phyloP scores from a whole-genome alignment of 2,113 vertebrate genomes.

The Arizona elegans region DNA sequence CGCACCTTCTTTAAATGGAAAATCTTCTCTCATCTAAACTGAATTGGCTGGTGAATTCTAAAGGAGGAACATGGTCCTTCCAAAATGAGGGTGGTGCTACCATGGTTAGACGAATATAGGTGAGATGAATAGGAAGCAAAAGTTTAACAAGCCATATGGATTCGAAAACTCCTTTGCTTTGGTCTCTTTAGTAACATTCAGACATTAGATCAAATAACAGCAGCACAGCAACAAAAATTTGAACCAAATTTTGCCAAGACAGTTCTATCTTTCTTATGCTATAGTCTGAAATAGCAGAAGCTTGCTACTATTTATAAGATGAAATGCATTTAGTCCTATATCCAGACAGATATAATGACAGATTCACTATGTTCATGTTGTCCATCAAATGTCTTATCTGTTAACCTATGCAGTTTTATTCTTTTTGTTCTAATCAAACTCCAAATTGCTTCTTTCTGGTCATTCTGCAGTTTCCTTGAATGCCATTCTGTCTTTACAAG shows the following conservation, averaged over 20 bases:
- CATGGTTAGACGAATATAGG: not conserved
- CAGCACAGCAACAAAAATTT: not conserved
- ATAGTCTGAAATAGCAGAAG: not conserved
- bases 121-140: not conserved
- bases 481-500: conserved; percentile 16
- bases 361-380: not conserved
- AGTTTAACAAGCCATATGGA: not conserved
- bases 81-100: not conserved
- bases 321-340: not conserved
- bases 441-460: not conserved
- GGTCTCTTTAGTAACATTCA: not conserved
- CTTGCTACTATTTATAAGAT: not conserved
- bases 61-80: not conserved
- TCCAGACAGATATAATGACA: not conserved
- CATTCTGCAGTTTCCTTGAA: not conserved
- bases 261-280: conserved; percentile 3
- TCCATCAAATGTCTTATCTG: conserved; percentile 26
- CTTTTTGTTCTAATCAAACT: not conserved
- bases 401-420: not conserved
- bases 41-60: not conserved
- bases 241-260: not conserved
- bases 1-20: not conserved
- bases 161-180: not conserved
- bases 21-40: not conserved
- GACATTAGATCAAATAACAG: conserved; percentile 8